A percentile compares a stretch with the other conserved stretches of the same genome.
Evolutionary conservation across 2,113 vertebrate genomes (phyloP).

Genomic region (Pogonocichla stellata): DNA sequence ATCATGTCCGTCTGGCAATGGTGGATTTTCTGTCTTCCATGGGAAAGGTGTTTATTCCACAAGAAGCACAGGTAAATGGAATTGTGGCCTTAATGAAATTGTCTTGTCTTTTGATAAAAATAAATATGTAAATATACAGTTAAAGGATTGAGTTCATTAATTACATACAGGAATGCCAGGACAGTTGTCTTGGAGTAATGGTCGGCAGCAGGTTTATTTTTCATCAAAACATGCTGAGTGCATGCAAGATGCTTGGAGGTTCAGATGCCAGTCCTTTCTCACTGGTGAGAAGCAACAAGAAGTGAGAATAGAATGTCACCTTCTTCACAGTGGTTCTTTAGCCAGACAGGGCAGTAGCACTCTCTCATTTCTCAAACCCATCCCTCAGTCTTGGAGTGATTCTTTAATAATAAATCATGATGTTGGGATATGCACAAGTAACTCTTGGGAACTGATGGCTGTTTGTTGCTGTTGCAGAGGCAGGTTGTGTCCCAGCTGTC

Average conservation of each 20-base stretch:
- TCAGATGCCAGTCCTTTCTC: not conserved
- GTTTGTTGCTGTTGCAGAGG: constrained; percentile 71
- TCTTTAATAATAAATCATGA: not conserved
- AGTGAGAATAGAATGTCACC: not conserved
- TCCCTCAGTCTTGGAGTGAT: not conserved
- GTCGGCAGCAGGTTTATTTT: not conserved
- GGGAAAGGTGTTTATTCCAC: constrained; percentile 82
- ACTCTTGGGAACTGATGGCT: not conserved
- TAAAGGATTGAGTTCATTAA: not conserved
- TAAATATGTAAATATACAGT: not conserved
- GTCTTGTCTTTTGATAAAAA: not conserved
- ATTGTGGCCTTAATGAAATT: not conserved
- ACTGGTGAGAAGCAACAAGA: not conserved
- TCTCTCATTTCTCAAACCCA: not conserved
- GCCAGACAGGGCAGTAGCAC: not conserved
- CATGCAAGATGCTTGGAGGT: not conserved
- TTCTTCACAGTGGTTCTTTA: not conserved
- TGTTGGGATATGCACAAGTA: not conserved
- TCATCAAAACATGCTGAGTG: not conserved
- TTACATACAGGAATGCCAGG: not conserved
- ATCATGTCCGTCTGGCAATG: constrained; percentile 78
- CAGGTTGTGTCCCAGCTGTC: constrained; percentile 82
- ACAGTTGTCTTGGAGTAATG: not conserved
- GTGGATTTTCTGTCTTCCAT: constrained; percentile 84
- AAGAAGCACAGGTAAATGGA: constrained; percentile 81